Base-by-base conservation (phyloP, 2,888 invertebrate species). In the Dynastes tityus region DNA sequence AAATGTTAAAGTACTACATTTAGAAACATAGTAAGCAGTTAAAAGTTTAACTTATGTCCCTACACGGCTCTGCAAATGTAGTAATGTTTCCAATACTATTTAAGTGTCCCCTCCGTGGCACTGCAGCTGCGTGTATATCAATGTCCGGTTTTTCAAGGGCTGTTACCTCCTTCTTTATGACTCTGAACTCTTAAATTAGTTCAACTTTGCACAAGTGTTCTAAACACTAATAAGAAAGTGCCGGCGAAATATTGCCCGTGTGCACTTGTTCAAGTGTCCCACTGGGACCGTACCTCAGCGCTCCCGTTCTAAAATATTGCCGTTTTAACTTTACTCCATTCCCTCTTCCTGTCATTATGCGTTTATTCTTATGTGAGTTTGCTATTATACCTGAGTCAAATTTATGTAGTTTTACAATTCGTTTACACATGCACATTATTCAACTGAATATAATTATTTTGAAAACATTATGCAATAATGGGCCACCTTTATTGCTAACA, bases 161-260 rank as follows among this genome's bases (percentile, higher is more conserved):
- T 87, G 87, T 87, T 88, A 87, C 86, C 86, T 87, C 84, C 87
- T 87, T 88, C 88, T 88, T 88, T 88, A 88, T 87, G 87, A 87
- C 85, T 85, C 84, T 83, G 81, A 85, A 88, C 87, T 88, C 88
- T 88, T 88, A 88, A 88, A 88, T 88, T 88, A 88, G 88, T 88
- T 85, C 86, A 86, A 87, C 87, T 88, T 87, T 87, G 86, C 87
- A 87, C 87, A 86, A 87, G 87, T 87, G 87, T 85, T 87, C 87
- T 86, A 87, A 87, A 87, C 87, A 87, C 86, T 87, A 88, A 88
- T 88, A 88, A 88, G 88, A 88, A 88, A 87, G 87, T 87, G 87
- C 86, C 82, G 85, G 73, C 73, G 84, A 86, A 86, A 86, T 87
- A 87, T 86, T 82, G 86, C 83, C 85, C 82, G 82, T 84, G 86